Base-by-base conservation (phyloP, 2,888 invertebrate genomes). In the Diarsia brunnea region DNA sequence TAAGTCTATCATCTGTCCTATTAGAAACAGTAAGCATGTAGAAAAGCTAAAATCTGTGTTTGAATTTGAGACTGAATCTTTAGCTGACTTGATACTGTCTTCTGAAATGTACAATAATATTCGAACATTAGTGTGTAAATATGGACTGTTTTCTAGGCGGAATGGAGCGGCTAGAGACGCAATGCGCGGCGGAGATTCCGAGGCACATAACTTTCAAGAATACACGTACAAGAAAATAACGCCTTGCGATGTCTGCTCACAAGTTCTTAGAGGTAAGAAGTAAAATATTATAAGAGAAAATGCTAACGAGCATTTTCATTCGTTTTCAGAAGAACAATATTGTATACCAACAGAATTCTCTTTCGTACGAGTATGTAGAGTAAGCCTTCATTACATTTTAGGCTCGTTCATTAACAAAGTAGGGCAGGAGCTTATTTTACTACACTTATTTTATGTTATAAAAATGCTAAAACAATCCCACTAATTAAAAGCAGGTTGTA, bases 201-300 rank as follows among this genome's bases (percentile, higher is more conserved):
- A 98, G 75, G 98, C 97, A 84, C 99, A 99, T 95, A 98, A 98
- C 93, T 98, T 99, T 97, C 98, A 98, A 95, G 99, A 99, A 95
- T 98, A 99, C 95, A 99, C 99, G 51, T 99, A 99, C 95, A 98
- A 99, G 96, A 99, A 99, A 97, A 99, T 99, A 90, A 99, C 99
- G 65, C 99, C 99, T 47, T 99, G 99, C 95, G 99, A 99, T 95
- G 98, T 98, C 87, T 99, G 99, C 95, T 98, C 98, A 80, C 98
- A 99, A 97, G 98, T 99, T 73, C 97, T 99, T 75, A 97, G 99
- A 97, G 98, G 98, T 98, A 96, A 82, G 84, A 58, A 79, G 24
- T 47, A 8, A 51, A 51, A 70, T 60, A 65, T 38, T 16, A 38
- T 43, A 27, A 16, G 1, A 24, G 1, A 24, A 27, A 24, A 49